Evolutionary conservation across 2,113 vertebrate genomes (phyloP).

Genomic region (Podocnemis expansa): DNA sequence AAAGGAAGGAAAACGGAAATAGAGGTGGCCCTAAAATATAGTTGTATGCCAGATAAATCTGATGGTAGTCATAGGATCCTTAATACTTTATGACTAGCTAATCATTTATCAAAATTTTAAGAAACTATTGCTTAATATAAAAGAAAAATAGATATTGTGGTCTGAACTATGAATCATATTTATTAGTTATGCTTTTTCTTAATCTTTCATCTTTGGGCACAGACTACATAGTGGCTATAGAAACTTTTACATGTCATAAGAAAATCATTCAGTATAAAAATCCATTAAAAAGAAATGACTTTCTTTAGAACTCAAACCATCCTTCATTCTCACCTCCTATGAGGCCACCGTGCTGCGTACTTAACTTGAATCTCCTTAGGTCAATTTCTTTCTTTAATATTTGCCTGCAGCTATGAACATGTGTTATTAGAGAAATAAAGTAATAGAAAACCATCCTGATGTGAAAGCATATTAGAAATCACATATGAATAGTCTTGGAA

Average conservation of each 20-base stretch:
- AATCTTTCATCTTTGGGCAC: neutral
- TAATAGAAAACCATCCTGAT: constrained; percentile 65
- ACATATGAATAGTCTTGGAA: constrained; percentile 39
- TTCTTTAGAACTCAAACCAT: constrained; percentile 1
- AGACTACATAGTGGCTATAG: neutral
- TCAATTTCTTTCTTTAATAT: constrained; percentile 51
- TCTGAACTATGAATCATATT: neutral
- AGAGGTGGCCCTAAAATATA: neutral
- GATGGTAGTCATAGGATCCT: neutral
- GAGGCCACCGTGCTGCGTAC: constrained; percentile 4
- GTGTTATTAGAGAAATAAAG: constrained; percentile 57
- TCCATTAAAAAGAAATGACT: constrained; percentile 52
- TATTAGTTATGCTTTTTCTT: neutral
- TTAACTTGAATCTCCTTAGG: constrained; percentile 37
- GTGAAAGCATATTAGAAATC: constrained; percentile 59
- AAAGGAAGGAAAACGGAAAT: neutral
- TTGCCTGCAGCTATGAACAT: constrained; percentile 50
- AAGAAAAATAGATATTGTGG: neutral
- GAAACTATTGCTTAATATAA: neutral
- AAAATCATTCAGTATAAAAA: constrained; percentile 48
- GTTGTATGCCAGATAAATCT: accelerated
- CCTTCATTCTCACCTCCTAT: neutral
- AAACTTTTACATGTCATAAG: constrained; percentile 13
- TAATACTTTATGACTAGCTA: neutral
- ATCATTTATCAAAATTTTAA: neutral